phyloP scores from a whole-genome alignment of 2,888 invertebrate genomes.

The Cephus pulcher region DNA sequence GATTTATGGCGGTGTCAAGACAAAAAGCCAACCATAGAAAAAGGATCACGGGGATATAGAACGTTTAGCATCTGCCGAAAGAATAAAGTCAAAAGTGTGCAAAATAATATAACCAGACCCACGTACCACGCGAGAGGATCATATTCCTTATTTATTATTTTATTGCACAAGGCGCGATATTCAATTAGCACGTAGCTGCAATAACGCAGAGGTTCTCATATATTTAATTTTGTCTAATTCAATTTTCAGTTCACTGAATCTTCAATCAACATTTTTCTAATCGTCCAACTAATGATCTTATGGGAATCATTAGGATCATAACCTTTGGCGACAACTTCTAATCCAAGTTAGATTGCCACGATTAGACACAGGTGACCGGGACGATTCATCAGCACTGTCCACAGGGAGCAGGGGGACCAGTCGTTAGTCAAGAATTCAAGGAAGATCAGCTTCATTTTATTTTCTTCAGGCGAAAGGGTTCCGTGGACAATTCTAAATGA shows the following conservation, averaged over 20 bases:
- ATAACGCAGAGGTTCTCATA: conserved; percentile 12
- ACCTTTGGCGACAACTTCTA: conserved; percentile 22
- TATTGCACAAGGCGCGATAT: conserved; percentile 28
- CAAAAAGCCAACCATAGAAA: background rate
- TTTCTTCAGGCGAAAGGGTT: background rate
- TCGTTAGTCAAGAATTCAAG: background rate
- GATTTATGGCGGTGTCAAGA: conserved; percentile 15
- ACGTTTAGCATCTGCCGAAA: conserved; percentile 35
- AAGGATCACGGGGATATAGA: conserved; percentile 3
- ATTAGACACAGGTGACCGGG: background rate
- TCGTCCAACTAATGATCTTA: background rate
- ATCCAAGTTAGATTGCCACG: conserved; percentile 21
- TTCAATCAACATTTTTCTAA: conserved; percentile 14
- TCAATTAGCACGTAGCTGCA: conserved; percentile 33
- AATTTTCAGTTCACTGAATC: background rate
- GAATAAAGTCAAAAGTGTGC: conserved; percentile 21
- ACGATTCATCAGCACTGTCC: background rate
- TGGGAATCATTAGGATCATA: conserved; percentile 14
- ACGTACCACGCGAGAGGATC: conserved; percentile 12
- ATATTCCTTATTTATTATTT: conserved; percentile 38
- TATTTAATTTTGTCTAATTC: background rate
- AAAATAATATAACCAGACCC: conserved; percentile 2
- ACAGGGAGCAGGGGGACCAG: background rate
- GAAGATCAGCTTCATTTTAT: background rate
- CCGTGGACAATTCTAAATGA: background rate